A percentile compares a stretch with the other conserved stretches of the same genome.
Evolutionary conservation across 2,113 vertebrate species (phyloP).

Genomic region (Donacobius atricapilla): DNA sequence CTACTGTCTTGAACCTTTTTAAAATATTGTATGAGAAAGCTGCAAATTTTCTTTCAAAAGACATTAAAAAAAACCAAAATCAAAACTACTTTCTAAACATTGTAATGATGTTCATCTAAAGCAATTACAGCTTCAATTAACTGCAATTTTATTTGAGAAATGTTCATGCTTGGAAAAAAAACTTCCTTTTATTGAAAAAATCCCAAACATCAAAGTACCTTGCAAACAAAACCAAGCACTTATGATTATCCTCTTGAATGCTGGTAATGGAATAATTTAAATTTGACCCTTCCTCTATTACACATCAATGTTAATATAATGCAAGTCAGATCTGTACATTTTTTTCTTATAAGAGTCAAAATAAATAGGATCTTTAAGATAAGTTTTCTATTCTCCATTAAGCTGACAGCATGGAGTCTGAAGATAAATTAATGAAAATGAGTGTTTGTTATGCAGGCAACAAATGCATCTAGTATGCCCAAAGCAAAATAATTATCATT

Average conservation of each 20-base stretch:
- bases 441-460: background rate
- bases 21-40: background rate
- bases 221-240: background rate
- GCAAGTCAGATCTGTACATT: background rate
- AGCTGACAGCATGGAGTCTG: background rate
- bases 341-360: background rate
- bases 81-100: background rate
- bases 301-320: background rate
- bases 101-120: background rate
- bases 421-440: background rate
- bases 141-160: conserved; percentile 10
- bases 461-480: background rate
- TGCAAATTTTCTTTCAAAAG: background rate
- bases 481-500: background rate
- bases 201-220: background rate
- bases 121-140: conserved; percentile 31
- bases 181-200: background rate
- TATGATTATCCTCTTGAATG: background rate
- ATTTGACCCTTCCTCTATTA: background rate
- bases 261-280: background rate
- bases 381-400: background rate
- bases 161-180: background rate
- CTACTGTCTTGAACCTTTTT: background rate
- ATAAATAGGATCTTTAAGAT: background rate
- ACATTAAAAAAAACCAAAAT: background rate